These are phyloP conservation scores for Seriola quinqueradiata DNA, from an alignment of 2,113 vertebrate species.

Conservation along the genomic window DNA sequence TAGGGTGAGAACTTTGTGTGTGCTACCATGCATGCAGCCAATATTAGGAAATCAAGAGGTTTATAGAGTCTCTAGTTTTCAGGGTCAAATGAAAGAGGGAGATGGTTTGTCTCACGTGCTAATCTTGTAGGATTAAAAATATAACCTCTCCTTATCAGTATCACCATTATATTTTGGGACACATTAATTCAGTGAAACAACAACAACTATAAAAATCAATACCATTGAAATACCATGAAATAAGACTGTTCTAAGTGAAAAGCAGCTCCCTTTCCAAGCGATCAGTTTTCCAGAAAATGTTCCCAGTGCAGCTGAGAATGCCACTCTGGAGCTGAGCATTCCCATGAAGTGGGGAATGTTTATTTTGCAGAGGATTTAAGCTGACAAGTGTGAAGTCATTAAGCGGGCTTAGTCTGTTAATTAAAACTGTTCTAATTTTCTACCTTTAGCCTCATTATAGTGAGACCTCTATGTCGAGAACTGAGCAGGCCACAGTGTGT, in stretches of 20 bases:
- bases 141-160: constrained; percentile 25
- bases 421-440: constrained; percentile 63
- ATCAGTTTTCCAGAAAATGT: constrained; percentile 74
- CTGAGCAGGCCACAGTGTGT: constrained; percentile 11
- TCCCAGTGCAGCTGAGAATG: constrained; percentile 79
- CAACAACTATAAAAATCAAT: constrained; percentile 40
- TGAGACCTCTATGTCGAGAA: constrained; percentile 39
- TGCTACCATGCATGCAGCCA: constrained; percentile 9
- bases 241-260: constrained; percentile 54
- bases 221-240: constrained; percentile 23
- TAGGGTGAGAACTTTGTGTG: not conserved
- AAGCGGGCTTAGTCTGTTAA: constrained; percentile 61
- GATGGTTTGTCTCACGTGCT: constrained; percentile 2
- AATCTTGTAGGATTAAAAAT: constrained; percentile 27
- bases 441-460: constrained; percentile 68
- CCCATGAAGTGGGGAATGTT: constrained; percentile 68
- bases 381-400: constrained; percentile 75
- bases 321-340: constrained; percentile 41
- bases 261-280: constrained; percentile 52
- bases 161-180: constrained; percentile 24
- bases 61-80: constrained; percentile 23
- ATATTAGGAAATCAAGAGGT: constrained; percentile 31
- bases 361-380: constrained; percentile 68
- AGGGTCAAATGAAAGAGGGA: constrained; percentile 29
- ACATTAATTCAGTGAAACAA: constrained; percentile 46